Evolutionary conservation across 1,140 invertebrate species (phyloP), one percentile per base, ranked within the genome.

Genomic region (Pectinophora gossypiella): DNA sequence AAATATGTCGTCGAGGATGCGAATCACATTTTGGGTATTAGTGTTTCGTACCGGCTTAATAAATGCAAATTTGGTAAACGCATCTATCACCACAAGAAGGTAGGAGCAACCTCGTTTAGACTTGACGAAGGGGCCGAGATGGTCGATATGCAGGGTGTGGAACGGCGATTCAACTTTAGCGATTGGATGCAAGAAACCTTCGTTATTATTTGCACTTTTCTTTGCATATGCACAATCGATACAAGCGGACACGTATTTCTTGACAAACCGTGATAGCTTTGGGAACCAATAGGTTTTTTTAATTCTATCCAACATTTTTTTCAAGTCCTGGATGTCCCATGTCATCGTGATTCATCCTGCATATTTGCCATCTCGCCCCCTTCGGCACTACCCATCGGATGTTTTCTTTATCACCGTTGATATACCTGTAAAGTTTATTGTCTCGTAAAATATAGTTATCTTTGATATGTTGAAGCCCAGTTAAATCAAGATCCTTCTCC

Each of bases 201-300:
- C 32, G 10, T 13, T 20, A 15, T 23, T 50, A 19, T 53, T 36
- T 20, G 12, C 20, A 35, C 20, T 42, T 19, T 22, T 46, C 38
- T 59, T 59, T 21, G 45, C 44, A 44, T 48, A 48, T 22, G 52
- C 51, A 44, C 53, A 59, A n/a, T 50, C 23, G 15, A 59, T n/a
- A 23, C 57, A 59, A 13, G 45, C 51, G 13, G 36, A 10, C 13
- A 38, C 36, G 13, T 27, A n/a, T n/a, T n/a, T n/a, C n/a, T n/a
- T n/a, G n/a, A n/a, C n/a, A n/a, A n/a, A n/a, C n/a, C n/a, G n/a
- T n/a, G n/a, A n/a, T n/a, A n/a, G n/a, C n/a, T n/a, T n/a, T n/a
- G n/a, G n/a, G n/a, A n/a, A n/a, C n/a, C n/a, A n/a, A n/a, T n/a
- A n/a, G n/a, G n/a, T n/a, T n/a, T n/a, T n/a, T n/a, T n/a, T n/a